Percentiles rank a stretch among this genome's conserved stretches.
Evolutionary conservation across 92 coral and sea anemone genomes (phyloP).

Genomic region (Bergia puertoricense): DNA sequence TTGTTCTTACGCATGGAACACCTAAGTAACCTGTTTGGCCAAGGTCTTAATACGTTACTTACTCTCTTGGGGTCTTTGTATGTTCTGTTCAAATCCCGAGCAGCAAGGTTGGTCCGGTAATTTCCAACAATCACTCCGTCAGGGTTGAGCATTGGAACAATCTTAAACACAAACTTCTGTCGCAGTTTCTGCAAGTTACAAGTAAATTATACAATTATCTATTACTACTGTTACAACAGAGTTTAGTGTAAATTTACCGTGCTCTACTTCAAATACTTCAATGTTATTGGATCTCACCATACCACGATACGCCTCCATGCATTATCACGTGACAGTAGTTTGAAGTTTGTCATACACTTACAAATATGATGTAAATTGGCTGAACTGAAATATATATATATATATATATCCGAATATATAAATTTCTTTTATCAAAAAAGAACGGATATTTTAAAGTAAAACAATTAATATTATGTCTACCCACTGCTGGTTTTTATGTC

Average conservation of each 20-base stretch:
- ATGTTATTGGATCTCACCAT: no score
- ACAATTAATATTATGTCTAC: no score
- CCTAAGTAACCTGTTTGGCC: background rate
- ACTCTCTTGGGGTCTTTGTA: slow-evolving; percentile 93
- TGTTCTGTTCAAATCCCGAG: slow-evolving; percentile 93
- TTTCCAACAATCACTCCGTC: slow-evolving; percentile 98
- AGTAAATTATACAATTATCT: background rate
- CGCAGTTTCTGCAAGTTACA: slow-evolving; percentile 76
- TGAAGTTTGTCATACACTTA: no score
- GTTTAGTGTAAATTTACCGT: background rate
- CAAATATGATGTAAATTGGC: no score
- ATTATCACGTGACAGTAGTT: no score
- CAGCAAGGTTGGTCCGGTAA: slow-evolving; percentile 95
- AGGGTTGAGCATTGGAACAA: slow-evolving; percentile 97
- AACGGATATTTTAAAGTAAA: no score
- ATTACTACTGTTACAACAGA: background rate
- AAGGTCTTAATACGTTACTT: background rate
- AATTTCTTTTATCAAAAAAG: no score
- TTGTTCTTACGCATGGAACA: no score
- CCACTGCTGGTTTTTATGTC: no score
- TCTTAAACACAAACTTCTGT: slow-evolving; percentile 89
- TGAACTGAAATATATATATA: no score
- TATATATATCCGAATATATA: no score
- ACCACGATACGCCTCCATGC: no score
- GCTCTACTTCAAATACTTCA: background rate